Conservation (phyloP, 2,888 invertebrate genomes). For the Dryadula phaetusa region DNA sequence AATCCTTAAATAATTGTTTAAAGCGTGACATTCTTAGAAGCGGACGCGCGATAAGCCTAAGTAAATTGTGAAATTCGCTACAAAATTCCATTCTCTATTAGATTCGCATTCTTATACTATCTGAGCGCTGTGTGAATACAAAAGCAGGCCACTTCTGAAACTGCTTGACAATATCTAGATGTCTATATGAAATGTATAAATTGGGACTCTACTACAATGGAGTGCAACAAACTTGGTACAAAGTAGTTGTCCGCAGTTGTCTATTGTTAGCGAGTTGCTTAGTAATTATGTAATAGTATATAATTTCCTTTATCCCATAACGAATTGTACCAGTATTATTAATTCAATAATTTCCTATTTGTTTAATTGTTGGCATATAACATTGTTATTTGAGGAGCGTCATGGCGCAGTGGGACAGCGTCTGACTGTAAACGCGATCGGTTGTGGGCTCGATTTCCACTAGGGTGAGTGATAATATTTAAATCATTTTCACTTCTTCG, state of each 20-base stretch:
- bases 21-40: conserved; percentile 6
- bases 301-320: conserved; percentile 11
- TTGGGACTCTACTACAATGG: conserved; percentile 31
- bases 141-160: conserved; percentile 26
- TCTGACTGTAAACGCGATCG: too few species aligned
- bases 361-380: too few species aligned
- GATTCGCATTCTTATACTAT: conserved; percentile 31
- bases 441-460: too few species aligned
- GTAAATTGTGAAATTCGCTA: conserved; percentile 20
- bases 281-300: conserved; percentile 23
- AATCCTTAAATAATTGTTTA: conserved; percentile 16
- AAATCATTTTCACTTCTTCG: too few species aligned
- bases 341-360: too few species aligned
- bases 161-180: conserved; percentile 34
- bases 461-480: too few species aligned
- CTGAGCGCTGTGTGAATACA: conserved; percentile 29
- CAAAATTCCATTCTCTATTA: conserved; percentile 19
- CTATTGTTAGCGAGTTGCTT: conserved; percentile 22
- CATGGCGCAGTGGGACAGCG: too few species aligned
- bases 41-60: conserved; percentile 15
- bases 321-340: not conserved
- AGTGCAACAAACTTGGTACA: conserved; percentile 32
- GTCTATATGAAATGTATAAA: conserved; percentile 37
- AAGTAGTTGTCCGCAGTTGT: conserved; percentile 32
- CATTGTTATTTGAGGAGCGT: too few species aligned